Evolutionary conservation across 2,888 invertebrate species (phyloP), one percentile per base, ranked within the genome.

Genomic region (Dugesia japonica): DNA sequence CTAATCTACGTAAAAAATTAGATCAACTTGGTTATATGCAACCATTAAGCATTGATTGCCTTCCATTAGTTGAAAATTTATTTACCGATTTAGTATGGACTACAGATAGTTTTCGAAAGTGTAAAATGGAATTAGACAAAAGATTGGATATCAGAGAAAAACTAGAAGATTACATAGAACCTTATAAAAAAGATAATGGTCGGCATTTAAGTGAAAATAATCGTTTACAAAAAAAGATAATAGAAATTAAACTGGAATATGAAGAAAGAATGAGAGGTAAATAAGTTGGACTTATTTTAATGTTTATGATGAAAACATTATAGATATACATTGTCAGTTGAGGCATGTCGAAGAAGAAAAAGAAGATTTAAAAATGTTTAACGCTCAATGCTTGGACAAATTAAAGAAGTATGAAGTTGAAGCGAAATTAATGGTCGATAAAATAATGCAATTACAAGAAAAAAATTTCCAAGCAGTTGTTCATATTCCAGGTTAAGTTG

Each of bases 11-110:
- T 75, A 87, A 88, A 79, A 89, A 91, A 82, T 87, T 93, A 42
- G 90, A 92, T 85, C 89, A 89, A 78, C 87, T 92, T 79, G 93
- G 93, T 0, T 93, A 92, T 82, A 88, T 87, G 71, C 90, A 91
- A 81, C 86, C 88, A 0, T 86, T 93, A 79, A 89, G 89, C 0
- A 84, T 89, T 17, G 91, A 92, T 79, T 89, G 90, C 71, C 87
- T 92, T 56, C 89, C 91, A 42, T 85, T 94, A 79, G 90, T 92
- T 79, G 90, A 91, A 85, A 89, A 88, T 82, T 84, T 94, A 78
- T 86, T 92, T 76, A 89, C 89, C 71, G 93, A 94, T 85, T 87
- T 93, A 78, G 87, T 92, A 78, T 90, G 90, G 83, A 92, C 92
- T 9, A 92, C 92, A n/a, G 89, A 90, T 80, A 91, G 90, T 82